Evolutionary conservation across 2,113 vertebrate species (phyloP), one percentile per base, ranked within the genome.

Genomic region (Electrona antarctica): DNA sequence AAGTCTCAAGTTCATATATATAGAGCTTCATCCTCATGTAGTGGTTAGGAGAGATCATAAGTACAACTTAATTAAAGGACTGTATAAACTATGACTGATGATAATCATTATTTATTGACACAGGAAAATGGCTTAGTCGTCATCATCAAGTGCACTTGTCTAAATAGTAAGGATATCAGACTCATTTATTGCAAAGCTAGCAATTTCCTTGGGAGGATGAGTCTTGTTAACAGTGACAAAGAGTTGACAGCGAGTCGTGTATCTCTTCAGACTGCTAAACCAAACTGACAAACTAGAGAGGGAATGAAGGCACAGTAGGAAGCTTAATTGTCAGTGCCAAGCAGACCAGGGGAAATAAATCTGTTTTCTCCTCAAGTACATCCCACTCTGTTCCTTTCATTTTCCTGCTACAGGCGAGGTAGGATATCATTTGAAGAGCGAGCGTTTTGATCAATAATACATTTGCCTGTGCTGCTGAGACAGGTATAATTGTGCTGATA

Each of bases 371-470:
- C 29, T n/a, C 8, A 3, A 7, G n/a, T 29, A 9, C 47, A 71
- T 84, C 70, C 59, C 7, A 76, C 75, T 75, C 52, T 29, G 12
- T 62, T 62, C 48, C n/a, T 47, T 58, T 28, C 13, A 49, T 33
- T 46, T 62, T 60, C 76, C 60, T 13, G 28, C 82, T 66, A 68
- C 73, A 67, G 67, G 67, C 55, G 4, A 70, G 55, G 48, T 76
- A 33, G 67, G 75, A 83, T 80, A 81, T 82, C n/a, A 71, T 87
- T 87, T 88, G 82, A 87, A 71, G 50, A 63, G 64, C 21, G 71
- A 84, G 64, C 74, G 73, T 85, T 80, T 87, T 87, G 83, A 91
- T 91, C 87, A 90, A 90, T 88, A 91, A 82, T 82, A 83, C 83
- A 92, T 90, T 86, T 81, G 66, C 78, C 76, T 41, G 59, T 78